Conservation (phyloP, 2,797 vertebrate genomes). For the Atherinosoma microstoma region DNA sequence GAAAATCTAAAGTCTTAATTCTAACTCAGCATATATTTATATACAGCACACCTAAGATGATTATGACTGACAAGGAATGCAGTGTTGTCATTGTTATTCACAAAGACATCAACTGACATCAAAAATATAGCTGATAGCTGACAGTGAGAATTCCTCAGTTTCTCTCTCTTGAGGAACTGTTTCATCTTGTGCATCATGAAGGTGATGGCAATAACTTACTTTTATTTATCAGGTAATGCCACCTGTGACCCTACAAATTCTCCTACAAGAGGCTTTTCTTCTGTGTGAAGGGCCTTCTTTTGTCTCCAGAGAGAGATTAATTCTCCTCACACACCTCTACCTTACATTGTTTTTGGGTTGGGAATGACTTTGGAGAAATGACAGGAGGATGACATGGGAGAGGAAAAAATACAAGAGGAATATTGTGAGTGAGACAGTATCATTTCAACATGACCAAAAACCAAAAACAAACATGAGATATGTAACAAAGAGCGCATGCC, state of each 20-base stretch:
- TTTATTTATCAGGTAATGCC: slow-evolving; percentile 64
- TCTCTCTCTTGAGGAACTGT: slow-evolving; percentile 50
- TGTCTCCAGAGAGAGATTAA: slow-evolving; percentile 55
- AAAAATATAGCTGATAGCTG: slow-evolving; percentile 31
- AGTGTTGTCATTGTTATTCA: slow-evolving; percentile 31
- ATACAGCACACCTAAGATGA: background rate
- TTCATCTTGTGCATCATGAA: slow-evolving; percentile 70
- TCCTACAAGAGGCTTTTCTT: slow-evolving; percentile 60
- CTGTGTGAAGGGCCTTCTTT: slow-evolving; percentile 42
- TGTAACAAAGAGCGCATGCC: slow-evolving; percentile 62
- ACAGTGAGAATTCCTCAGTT: slow-evolving; percentile 37
- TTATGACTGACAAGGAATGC: slow-evolving; percentile 20
- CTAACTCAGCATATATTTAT: background rate
- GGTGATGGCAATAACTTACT: slow-evolving; percentile 54
- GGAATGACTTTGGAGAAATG: slow-evolving; percentile 66
- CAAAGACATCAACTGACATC: slow-evolving; percentile 49
- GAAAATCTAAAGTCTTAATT: slow-evolving; percentile 6
- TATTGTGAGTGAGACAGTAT: slow-evolving; percentile 63
- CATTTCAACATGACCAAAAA: slow-evolving; percentile 64
- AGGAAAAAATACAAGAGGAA: slow-evolving; percentile 64
- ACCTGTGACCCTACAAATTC: slow-evolving; percentile 43
- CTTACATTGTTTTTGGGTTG: slow-evolving; percentile 50
- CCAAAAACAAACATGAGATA: slow-evolving; percentile 74
- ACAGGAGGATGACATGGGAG: slow-evolving; percentile 65
- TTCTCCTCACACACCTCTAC: slow-evolving; percentile 38